These are phyloP conservation scores for Agelastica alni DNA, from an alignment of 2,888 invertebrate genomes.

Conservation along the genomic window DNA sequence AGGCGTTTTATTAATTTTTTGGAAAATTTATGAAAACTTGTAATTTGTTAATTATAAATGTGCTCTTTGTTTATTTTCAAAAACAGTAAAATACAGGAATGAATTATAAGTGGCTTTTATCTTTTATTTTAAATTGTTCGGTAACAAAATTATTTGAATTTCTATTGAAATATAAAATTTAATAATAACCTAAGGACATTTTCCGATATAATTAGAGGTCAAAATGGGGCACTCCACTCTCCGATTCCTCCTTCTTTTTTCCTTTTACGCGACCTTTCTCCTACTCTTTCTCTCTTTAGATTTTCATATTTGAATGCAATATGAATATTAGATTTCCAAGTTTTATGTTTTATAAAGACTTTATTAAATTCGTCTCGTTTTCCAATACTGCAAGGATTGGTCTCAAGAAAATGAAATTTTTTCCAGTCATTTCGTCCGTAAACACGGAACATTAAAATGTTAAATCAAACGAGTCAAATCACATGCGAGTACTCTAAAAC, in stretches of 20 bases:
- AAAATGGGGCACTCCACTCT: slow-evolving; percentile 18
- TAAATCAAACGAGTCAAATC: no score
- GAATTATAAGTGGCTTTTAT: slow-evolving; percentile 11
- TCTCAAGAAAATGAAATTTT: slow-evolving; percentile 1
- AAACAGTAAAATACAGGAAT: no score
- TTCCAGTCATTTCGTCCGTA: neutral
- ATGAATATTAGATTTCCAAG: slow-evolving; percentile 29
- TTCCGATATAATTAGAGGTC: slow-evolving; percentile 29
- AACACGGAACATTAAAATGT: slow-evolving; percentile 7
- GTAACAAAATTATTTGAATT: slow-evolving; percentile 22
- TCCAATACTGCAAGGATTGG: slow-evolving; percentile 17
- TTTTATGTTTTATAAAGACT: slow-evolving; percentile 26
- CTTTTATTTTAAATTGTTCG: slow-evolving; percentile 17
- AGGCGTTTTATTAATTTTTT: no score
- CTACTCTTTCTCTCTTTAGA: slow-evolving; percentile 16
- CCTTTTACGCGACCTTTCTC: slow-evolving; percentile 15
- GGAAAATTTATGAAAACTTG: no score
- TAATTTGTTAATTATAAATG: no score
- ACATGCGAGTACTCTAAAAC: no score
- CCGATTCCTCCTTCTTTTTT: slow-evolving; percentile 9
- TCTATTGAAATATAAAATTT: slow-evolving; percentile 26
- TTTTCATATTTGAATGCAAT: slow-evolving; percentile 26
- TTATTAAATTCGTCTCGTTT: slow-evolving; percentile 31
- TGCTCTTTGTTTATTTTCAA: no score
- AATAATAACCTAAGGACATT: slow-evolving; percentile 29